Conservation (phyloP, 2,797 vertebrate genomes). For the Cyclura pinguis region DNA sequence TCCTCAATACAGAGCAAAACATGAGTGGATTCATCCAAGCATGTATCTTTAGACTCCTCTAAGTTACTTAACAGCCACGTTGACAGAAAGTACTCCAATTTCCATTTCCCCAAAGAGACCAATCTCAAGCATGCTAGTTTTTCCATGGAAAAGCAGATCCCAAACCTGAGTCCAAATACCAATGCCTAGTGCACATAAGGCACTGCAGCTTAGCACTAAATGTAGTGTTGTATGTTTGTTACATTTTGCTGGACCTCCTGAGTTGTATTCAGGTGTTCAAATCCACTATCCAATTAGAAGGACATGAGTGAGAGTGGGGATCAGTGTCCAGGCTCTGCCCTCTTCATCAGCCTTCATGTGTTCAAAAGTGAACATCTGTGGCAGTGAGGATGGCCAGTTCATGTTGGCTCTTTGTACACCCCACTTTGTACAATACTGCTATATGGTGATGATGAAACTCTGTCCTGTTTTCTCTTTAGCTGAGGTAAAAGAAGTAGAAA, state of each 20-base stretch:
- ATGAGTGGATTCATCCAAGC: background rate
- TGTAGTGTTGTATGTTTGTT: background rate
- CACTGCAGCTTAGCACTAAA: background rate
- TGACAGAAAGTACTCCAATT: slow-evolving; percentile 12
- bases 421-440: slow-evolving; percentile 5
- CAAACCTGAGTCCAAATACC: background rate
- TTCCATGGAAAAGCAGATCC: slow-evolving; percentile 24
- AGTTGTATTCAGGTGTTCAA: background rate
- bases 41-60: background rate
- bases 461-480: slow-evolving; percentile 25
- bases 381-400: background rate
- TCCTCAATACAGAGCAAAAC: background rate
- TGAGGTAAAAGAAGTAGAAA: background rate
- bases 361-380: background rate
- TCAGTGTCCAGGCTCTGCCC: too few relatives aligned
- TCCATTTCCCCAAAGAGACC: background rate
- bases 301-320: background rate
- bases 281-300: background rate
- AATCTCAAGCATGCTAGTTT: background rate
- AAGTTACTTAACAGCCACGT: background rate
- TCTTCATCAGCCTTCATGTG: background rate
- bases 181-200: background rate
- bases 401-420: too few relatives aligned
- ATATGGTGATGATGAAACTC: background rate
- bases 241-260: background rate